These are phyloP conservation scores for Urocitellus parryii DNA, from an alignment of 2,113 vertebrate genomes.

Conservation along the genomic window DNA sequence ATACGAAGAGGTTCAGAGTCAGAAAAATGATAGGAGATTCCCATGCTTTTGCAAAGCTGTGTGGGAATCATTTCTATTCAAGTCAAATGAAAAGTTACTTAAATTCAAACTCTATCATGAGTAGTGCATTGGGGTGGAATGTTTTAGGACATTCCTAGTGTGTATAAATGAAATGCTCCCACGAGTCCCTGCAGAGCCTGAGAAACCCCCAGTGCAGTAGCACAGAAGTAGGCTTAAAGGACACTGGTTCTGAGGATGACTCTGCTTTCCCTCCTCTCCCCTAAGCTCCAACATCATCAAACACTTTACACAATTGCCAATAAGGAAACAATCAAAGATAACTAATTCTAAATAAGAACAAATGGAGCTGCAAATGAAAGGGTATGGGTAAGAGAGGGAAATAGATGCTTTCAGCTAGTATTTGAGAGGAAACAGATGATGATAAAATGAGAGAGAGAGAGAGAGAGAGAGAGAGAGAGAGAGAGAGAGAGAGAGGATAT, in stretches of 20 bases:
- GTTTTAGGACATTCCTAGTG: neutral
- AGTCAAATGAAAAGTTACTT: conserved; percentile 49
- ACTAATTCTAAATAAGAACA: neutral
- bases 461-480: neutral
- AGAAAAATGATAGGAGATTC: conserved; percentile 73
- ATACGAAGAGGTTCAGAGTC: neutral
- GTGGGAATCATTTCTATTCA: conserved; percentile 54
- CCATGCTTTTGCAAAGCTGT: conserved; percentile 38
- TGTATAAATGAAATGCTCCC: neutral
- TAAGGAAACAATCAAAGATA: neutral
- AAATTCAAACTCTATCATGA: conserved; percentile 42
- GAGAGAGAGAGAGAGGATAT: neutral
- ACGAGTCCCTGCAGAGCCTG: neutral
- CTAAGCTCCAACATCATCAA: neutral
- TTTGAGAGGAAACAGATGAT: conserved; percentile 10
- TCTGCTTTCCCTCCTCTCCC: neutral
- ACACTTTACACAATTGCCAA: neutral
- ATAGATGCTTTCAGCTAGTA: conserved; percentile 35
- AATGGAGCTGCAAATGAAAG: neutral
- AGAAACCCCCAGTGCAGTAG: neutral
- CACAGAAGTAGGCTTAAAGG: conserved; percentile 32
- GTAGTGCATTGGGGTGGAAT: neutral
- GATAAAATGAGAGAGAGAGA: neutral
- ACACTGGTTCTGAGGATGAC: neutral
- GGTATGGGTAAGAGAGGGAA: neutral